Conservation (phyloP, 1,140 invertebrate genomes). For the Drosophila bifasciata region DNA sequence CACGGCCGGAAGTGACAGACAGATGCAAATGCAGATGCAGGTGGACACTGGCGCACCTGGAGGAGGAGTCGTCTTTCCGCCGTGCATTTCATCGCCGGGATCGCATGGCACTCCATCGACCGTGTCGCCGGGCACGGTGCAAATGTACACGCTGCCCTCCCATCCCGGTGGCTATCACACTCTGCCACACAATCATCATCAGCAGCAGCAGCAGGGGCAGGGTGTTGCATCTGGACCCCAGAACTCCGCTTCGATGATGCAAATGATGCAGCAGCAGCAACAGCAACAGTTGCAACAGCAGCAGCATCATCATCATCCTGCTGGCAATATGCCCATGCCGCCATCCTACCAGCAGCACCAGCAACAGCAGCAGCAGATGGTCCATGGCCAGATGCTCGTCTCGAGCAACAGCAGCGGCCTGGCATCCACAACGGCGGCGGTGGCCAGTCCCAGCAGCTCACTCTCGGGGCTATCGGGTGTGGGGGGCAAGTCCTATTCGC, state of each 20-base stretch:
- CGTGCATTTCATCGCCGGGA: slow-evolving; percentile 70
- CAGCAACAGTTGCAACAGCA: slow-evolving; percentile 68
- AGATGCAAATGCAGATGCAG: slow-evolving; percentile 48
- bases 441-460: slow-evolving; percentile 86
- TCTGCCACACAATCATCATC: slow-evolving; percentile 77
- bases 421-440: slow-evolving; percentile 73
- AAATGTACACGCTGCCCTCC: slow-evolving; percentile 79
- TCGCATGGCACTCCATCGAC: slow-evolving; percentile 80
- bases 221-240: slow-evolving; percentile 51
- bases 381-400: slow-evolving; percentile 74
- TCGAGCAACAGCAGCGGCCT: slow-evolving; percentile 79
- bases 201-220: slow-evolving; percentile 46
- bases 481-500: slow-evolving; percentile 84
- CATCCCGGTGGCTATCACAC: slow-evolving; percentile 82
- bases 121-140: slow-evolving; percentile 78
- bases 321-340: slow-evolving; percentile 76
- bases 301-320: slow-evolving; percentile 56
- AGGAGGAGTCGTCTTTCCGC: slow-evolving; percentile 50
- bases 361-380: slow-evolving; percentile 66
- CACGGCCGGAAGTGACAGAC: too few relatives aligned
- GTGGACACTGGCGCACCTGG: slow-evolving; percentile 61
- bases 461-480: slow-evolving; percentile 73
- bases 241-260: slow-evolving; percentile 78
- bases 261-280: slow-evolving; percentile 77
- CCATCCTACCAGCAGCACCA: slow-evolving; percentile 78